phyloP scores from a whole-genome alignment of 2,113 vertebrate species.

The Leucopsar rothschildi region DNA sequence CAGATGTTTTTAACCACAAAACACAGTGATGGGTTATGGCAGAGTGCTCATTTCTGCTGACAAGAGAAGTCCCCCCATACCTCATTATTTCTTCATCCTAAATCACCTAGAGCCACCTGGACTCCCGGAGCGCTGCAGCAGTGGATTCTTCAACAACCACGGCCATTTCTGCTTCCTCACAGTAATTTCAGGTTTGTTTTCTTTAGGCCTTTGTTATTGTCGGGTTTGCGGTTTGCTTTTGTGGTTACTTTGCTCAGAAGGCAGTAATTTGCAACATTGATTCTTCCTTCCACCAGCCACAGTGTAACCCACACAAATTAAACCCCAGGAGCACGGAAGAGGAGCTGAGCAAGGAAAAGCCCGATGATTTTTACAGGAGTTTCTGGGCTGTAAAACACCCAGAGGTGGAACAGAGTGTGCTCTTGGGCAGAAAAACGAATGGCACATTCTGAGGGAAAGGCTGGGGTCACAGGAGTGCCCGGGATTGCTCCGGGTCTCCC shows the following conservation, averaged over 20 bases:
- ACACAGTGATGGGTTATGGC: rapidly evolving
- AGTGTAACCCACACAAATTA: rapidly evolving
- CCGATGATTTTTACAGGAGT: not conserved
- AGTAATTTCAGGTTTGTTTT: not conserved
- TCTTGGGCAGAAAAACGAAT: not conserved
- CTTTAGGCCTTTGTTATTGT: not conserved
- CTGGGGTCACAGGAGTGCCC: rapidly evolving
- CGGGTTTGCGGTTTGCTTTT: not conserved
- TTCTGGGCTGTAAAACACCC: not conserved
- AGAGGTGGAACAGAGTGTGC: not conserved
- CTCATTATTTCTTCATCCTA: rapidly evolving
- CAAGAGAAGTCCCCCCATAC: not conserved
- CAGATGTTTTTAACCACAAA: not conserved
- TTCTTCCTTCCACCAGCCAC: not conserved
- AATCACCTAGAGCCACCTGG: not conserved
- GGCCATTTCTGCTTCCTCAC: not conserved
- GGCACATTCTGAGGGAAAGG: not conserved
- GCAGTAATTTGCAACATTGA: not conserved
- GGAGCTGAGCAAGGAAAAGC: not conserved
- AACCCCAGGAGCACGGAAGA: not conserved
- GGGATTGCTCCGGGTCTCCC: rapidly evolving
- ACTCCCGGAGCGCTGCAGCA: not conserved
- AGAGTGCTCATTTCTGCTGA: not conserved
- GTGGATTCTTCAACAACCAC: not conserved
- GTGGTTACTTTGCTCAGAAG: not conserved